Percentiles rank a stretch among this genome's conserved stretches.
These are phyloP conservation scores for Melanotaenia boesemani DNA, from an alignment of 2,797 vertebrate species.

Conservation along the genomic window DNA sequence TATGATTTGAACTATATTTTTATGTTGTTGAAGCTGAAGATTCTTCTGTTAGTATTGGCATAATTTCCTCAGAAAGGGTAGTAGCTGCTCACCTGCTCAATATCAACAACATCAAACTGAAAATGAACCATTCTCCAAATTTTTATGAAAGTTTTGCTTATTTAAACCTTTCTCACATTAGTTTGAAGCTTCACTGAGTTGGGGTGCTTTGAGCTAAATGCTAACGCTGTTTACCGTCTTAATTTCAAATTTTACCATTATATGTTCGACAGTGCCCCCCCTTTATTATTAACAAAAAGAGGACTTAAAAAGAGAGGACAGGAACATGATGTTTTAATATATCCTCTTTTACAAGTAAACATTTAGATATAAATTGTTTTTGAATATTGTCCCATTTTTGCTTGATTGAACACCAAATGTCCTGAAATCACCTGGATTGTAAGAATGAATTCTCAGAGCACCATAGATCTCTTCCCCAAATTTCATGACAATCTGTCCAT, in stretches of 20 bases:
- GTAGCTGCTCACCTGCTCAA: too few relatives aligned
- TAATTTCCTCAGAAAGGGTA: too few relatives aligned
- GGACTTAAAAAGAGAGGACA: not conserved
- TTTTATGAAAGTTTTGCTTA: not conserved
- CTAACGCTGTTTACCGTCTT: too few relatives aligned
- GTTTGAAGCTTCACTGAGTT: too few relatives aligned
- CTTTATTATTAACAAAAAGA: too few relatives aligned
- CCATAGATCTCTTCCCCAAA: not conserved
- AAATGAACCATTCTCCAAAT: not conserved
- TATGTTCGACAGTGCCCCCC: too few relatives aligned
- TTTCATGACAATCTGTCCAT: not conserved
- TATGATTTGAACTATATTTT: not conserved
- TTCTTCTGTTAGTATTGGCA: too few relatives aligned
- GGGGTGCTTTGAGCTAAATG: too few relatives aligned
- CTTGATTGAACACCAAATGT: not conserved
- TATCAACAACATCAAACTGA: not conserved
- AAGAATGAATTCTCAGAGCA: not conserved
- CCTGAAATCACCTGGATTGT: slow-evolving; percentile 2
- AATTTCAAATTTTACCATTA: too few relatives aligned
- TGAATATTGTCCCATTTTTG: not conserved
- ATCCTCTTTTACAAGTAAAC: not conserved
- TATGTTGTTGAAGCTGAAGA: not conserved
- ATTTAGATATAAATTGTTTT: not conserved
- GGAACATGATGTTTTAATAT: not conserved
- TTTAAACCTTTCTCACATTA: not conserved